A percentile compares a stretch with the other conserved stretches of the same genome.
Conservation (phyloP, 2,113 vertebrate species). For the Spilogale gracilis region DNA sequence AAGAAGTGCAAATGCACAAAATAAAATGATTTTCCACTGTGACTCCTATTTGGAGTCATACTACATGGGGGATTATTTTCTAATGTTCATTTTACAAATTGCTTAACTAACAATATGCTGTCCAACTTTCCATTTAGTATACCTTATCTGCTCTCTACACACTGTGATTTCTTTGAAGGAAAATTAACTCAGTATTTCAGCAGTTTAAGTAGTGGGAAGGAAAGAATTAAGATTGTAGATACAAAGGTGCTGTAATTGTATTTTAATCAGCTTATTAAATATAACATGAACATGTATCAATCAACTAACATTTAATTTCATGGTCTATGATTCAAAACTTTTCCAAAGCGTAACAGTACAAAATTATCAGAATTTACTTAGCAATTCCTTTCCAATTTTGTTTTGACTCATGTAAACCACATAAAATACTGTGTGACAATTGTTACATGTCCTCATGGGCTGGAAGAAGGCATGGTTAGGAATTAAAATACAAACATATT, state of each 20-base stretch:
- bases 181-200: conserved; percentile 74
- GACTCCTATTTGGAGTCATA: conserved; percentile 39
- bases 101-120: conserved; percentile 54
- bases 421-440: conserved; percentile 41
- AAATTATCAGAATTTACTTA: conserved; percentile 70
- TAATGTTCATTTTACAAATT: conserved; percentile 51
- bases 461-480: conserved; percentile 40
- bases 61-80: conserved; percentile 58
- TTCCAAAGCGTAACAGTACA: conserved; percentile 59
- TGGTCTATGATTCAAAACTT: conserved; percentile 75
- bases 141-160: conserved; percentile 71
- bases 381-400: conserved; percentile 54
- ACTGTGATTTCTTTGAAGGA: conserved; percentile 66
- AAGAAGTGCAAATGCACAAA: conserved; percentile 22
- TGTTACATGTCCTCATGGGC: conserved; percentile 11
- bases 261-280: conserved; percentile 78
- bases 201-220: conserved; percentile 69
- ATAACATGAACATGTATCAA: conserved; percentile 75
- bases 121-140: conserved; percentile 55
- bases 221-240: conserved; percentile 77
- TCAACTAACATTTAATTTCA: conserved; percentile 82
- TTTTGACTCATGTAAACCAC: conserved; percentile 57
- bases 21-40: conserved; percentile 37
- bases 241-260: conserved; percentile 71
- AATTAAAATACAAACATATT: conserved; percentile 46